Conservation (phyloP, 2,797 vertebrate species). For the Cynopterus sphinx region DNA sequence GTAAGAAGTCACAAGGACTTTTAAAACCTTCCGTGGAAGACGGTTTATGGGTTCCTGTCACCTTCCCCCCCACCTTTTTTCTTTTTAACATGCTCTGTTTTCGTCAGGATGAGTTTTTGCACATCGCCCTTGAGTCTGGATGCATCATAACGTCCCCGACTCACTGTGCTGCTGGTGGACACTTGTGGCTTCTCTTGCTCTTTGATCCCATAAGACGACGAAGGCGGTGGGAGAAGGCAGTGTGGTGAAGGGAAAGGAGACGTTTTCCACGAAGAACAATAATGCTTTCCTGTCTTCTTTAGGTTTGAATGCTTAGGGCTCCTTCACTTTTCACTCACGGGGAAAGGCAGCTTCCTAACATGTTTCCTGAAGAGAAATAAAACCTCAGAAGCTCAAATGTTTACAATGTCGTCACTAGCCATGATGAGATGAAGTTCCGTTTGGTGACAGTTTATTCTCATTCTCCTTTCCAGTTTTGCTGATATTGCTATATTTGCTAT, state of each 20-base stretch:
- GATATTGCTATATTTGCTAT: constrained; percentile 71
- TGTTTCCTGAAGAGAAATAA: constrained; percentile 69
- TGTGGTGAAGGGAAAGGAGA: constrained; percentile 28
- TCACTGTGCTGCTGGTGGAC: constrained; percentile 17
- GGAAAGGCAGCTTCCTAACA: constrained; percentile 63
- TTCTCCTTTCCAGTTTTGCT: constrained; percentile 66
- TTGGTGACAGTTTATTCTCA: not conserved
- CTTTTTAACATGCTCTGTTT: constrained; percentile 47
- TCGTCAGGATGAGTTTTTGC: constrained; percentile 63
- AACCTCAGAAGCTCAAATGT: constrained; percentile 60
- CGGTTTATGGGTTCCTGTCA: constrained; percentile 60
- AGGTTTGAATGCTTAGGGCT: constrained; percentile 49
- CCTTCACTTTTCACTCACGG: not conserved
- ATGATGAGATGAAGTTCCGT: constrained; percentile 60
- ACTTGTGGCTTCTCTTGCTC: not conserved
- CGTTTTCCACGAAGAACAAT: constrained; percentile 73
- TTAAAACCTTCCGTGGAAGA: constrained; percentile 58
- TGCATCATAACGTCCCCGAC: constrained; percentile 48
- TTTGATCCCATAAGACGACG: constrained; percentile 42
- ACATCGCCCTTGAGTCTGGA: constrained; percentile 6
- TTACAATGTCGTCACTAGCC: constrained; percentile 60
- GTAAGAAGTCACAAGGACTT: not conserved
- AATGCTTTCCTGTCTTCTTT: constrained; percentile 62
- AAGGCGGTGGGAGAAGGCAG: not conserved
- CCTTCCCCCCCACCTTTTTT: not conserved